Evolutionary conservation across 2,888 invertebrate species (phyloP), one percentile per base, ranked within the genome.

Genomic region (Xestoiulus laeticollis): DNA sequence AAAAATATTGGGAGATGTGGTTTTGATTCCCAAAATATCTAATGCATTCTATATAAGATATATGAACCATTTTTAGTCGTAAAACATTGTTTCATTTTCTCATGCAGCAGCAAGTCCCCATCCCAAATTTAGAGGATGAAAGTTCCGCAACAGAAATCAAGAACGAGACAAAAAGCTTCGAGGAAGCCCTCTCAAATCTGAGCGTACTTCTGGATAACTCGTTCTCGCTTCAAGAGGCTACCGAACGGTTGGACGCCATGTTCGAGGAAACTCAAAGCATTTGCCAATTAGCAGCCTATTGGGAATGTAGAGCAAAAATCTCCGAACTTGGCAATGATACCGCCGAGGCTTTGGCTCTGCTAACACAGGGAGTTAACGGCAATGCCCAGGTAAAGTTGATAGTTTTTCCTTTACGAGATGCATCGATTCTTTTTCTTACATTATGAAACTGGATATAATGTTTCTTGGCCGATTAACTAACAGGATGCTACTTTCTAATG

Each of bases 231-330:
- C 85, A 85, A 22, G 85, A 48, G 43, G 48, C 43, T 22, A 38
- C 85, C 14, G 19, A 43, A 44, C 44, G 85, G 85, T 44, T 85
- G 44, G 85, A 85, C 14, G 85, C 32, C 1, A 85, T 85, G 33
- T 85, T 38, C 22, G 85, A 85, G 22, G 16, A 43, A 26, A 44
- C 30, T 43, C 48, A 38, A 85, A 43, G 44, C 14, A 26, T 85
- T 33, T 43, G 48, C 16, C 14, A 44, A 16, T 22, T 85, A 30
- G 85, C 85, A 3, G 26, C 44, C 30, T 85, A 85, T 44, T 85
- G 85, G 85, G 48, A 43, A 22, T 85, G 85, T 22, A 14, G 85
- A 85, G 32, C 85, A 22, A 33, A 85, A 26, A 30, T 85, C 38
- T 85, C 85, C 5, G 85, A 85, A 43, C 43, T 85, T 16, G 43